Percentiles rank a stretch among this genome's conserved stretches.
phyloP scores from a whole-genome alignment of 2,888 invertebrate genomes.

The Embidobia sp. region DNA sequence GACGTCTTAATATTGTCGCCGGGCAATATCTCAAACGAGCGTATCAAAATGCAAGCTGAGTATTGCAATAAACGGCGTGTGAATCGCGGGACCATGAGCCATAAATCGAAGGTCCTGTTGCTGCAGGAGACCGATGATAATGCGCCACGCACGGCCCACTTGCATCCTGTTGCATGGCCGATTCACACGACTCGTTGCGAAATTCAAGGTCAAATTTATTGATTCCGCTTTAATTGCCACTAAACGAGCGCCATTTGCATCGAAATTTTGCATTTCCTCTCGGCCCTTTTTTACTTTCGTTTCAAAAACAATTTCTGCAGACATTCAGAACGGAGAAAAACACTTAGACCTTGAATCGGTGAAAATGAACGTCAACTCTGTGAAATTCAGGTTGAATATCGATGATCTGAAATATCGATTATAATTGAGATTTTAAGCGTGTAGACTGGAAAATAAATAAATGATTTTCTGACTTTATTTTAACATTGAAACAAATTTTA shows the following conservation, averaged over 20 bases:
- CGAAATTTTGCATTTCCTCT: conserved; percentile 38
- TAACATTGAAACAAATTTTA: too few relatives aligned
- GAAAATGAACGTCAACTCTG: too few relatives aligned
- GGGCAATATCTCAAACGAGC: conserved; percentile 22
- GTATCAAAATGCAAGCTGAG: conserved; percentile 51
- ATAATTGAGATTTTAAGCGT: too few relatives aligned
- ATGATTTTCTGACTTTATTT: too few relatives aligned
- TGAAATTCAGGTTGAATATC: too few relatives aligned
- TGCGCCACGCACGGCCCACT: conserved; percentile 66
- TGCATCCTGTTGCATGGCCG: conserved; percentile 62
- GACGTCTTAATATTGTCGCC: conserved; percentile 36
- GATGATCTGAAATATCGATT: too few relatives aligned
- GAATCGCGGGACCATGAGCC: conserved; percentile 66
- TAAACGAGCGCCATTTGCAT: conserved; percentile 39
- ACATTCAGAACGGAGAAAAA: too few relatives aligned
- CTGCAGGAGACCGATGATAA: conserved; percentile 61
- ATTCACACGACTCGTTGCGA: conserved; percentile 61
- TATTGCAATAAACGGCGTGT: conserved; percentile 52
- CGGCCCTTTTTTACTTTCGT: too few relatives aligned
- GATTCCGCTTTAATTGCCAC: conserved; percentile 60
- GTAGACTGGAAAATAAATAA: too few relatives aligned
- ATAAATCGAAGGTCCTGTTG: conserved; percentile 68
- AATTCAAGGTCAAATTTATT: conserved; percentile 60
- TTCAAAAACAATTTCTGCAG: too few relatives aligned
- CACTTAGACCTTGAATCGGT: too few relatives aligned